phyloP scores from a whole-genome alignment of 2,113 vertebrate genomes.

The Colius striatus region DNA sequence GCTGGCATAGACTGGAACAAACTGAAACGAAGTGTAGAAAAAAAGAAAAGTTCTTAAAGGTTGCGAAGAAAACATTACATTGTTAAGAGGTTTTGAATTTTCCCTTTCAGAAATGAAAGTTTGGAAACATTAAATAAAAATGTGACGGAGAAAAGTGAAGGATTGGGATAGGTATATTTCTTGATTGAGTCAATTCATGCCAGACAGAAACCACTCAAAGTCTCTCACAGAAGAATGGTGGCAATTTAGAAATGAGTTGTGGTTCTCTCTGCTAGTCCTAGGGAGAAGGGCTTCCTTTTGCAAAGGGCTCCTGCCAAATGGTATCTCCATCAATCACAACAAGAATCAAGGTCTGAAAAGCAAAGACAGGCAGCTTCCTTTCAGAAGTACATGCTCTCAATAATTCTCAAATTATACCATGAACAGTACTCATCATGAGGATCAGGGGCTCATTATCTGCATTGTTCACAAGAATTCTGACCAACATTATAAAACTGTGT shows the following conservation, averaged over 20 bases:
- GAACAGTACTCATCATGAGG: background rate
- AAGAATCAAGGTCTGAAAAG: background rate
- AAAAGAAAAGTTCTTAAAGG: background rate
- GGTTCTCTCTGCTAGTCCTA: background rate
- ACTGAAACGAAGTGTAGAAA: background rate
- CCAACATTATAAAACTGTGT: background rate
- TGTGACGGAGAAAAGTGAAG: background rate
- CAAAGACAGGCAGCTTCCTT: background rate
- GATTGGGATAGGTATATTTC: background rate
- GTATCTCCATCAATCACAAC: background rate
- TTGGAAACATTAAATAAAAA: slow-evolving; percentile 27
- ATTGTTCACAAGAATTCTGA: slow-evolving; percentile 18
- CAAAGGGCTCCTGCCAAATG: background rate
- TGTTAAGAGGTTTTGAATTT: background rate
- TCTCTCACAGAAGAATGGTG: background rate
- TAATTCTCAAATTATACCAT: background rate
- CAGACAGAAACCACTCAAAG: background rate
- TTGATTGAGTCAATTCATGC: background rate
- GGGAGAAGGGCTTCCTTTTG: background rate
- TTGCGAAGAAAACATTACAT: background rate
- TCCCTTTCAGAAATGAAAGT: background rate
- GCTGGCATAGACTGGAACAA: background rate
- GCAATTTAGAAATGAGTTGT: background rate
- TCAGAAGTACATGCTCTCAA: background rate
- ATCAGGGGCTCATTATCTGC: background rate